phyloP scores from a whole-genome alignment of 2,113 vertebrate species.

The Rafetus swinhoei region DNA sequence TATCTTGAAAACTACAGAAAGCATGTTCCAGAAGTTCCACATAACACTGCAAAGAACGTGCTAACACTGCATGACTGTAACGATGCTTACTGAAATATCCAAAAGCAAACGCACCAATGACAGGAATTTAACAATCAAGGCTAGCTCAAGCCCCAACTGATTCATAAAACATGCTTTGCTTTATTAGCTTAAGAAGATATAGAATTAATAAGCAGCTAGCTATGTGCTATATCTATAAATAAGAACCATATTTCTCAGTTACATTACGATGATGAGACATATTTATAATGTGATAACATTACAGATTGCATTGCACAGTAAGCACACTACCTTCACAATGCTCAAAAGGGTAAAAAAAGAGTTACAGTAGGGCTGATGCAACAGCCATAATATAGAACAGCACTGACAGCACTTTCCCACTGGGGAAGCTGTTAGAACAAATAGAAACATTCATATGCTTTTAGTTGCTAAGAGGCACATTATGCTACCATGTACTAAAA shows the following conservation, averaged over 20 bases:
- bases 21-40: background rate
- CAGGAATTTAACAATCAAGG: constrained; percentile 11
- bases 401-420: rapidly evolving
- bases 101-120: background rate
- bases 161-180: constrained; percentile 54
- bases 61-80: background rate
- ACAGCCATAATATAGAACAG: background rate
- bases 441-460: background rate
- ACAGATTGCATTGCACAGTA: background rate
- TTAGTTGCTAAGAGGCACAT: background rate
- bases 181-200: constrained; percentile 51
- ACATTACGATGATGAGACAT: background rate
- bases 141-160: constrained; percentile 38
- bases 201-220: constrained; percentile 56
- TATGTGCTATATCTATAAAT: constrained; percentile 37
- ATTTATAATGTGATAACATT: constrained; percentile 9
- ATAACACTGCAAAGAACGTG: rapidly evolving
- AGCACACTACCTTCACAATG: background rate
- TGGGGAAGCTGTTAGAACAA: background rate
- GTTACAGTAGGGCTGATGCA: background rate
- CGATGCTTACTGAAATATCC: constrained; percentile 25
- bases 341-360: background rate
- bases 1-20: background rate
- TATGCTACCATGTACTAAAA: background rate
- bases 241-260: constrained; percentile 7